Conservation (phyloP, 1,140 invertebrate species). For the Drosophila takahashii region DNA sequence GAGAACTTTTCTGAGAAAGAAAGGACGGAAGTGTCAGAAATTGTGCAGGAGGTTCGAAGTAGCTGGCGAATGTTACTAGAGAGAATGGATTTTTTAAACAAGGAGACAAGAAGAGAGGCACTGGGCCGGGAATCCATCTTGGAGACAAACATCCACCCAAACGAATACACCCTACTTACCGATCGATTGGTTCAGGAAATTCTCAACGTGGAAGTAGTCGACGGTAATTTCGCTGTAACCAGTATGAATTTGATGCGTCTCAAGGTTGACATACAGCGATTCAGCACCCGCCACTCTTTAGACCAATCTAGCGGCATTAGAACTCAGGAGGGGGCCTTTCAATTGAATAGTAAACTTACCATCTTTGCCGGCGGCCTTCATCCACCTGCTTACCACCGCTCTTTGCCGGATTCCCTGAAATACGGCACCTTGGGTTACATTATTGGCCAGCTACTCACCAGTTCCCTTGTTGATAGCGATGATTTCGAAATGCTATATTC, state of each 20-base stretch:
- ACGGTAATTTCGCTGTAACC: conserved; percentile 45
- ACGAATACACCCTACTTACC: conserved; percentile 78
- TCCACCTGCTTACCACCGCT: conserved; percentile 94
- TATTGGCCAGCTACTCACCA: conserved; percentile 68
- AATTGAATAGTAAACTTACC: conserved; percentile 89
- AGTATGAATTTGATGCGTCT: conserved; percentile 58
- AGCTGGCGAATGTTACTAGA: conserved; percentile 87
- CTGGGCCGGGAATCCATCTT: conserved; percentile 85
- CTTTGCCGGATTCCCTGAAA: conserved; percentile 69
- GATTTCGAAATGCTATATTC: too few species aligned
- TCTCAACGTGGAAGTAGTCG: conserved; percentile 31
- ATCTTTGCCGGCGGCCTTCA: conserved; percentile 87
- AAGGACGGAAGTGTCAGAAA: conserved; percentile 33
- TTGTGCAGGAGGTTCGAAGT: conserved; percentile 85
- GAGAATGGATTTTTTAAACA: conserved; percentile 90
- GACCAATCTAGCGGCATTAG: conserved; percentile 43
- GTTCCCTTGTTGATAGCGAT: conserved; percentile 59
- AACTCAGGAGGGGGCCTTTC: conserved; percentile 31
- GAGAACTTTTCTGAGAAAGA: conserved; percentile 59
- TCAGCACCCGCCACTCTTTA: conserved; percentile 51
- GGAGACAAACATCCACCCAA: too few species aligned
- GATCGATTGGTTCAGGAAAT: conserved; percentile 56
- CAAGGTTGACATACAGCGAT: conserved; percentile 30
- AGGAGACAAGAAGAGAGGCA: conserved; percentile 86
- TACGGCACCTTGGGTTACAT: conserved; percentile 71